A percentile compares a stretch with the other conserved stretches of the same genome.
phyloP scores from a whole-genome alignment of 2,113 vertebrate genomes.

The Azemiops feae region DNA sequence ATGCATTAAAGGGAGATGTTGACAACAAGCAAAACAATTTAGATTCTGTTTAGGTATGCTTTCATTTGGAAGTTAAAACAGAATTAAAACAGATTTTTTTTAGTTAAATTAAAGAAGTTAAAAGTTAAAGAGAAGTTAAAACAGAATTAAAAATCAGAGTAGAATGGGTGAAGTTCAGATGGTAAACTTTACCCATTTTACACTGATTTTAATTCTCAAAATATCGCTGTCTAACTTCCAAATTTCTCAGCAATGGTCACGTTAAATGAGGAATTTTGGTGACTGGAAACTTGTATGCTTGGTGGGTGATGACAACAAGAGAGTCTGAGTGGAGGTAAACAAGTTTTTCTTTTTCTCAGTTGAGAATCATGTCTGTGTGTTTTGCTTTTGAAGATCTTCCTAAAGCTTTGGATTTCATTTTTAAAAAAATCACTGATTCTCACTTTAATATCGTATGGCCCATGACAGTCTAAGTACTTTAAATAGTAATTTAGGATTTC shows the following conservation, averaged over 20 bases:
- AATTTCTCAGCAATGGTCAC: background rate
- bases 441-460: background rate
- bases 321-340: background rate
- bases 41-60: background rate
- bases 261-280: background rate
- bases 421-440: background rate
- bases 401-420: background rate
- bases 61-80: background rate
- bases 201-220: background rate
- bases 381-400: background rate
- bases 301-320: background rate
- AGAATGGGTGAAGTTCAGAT: background rate
- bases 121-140: background rate
- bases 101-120: background rate
- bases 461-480: conserved; percentile 15
- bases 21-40: background rate
- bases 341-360: background rate
- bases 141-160: background rate
- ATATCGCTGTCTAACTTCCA: background rate
- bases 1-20: background rate
- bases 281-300: background rate
- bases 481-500: background rate
- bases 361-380: conserved; percentile 2
- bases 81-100: background rate
- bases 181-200: background rate